Base-by-base conservation (phyloP, 2,797 vertebrate genomes). In the Helostoma temminkii region DNA sequence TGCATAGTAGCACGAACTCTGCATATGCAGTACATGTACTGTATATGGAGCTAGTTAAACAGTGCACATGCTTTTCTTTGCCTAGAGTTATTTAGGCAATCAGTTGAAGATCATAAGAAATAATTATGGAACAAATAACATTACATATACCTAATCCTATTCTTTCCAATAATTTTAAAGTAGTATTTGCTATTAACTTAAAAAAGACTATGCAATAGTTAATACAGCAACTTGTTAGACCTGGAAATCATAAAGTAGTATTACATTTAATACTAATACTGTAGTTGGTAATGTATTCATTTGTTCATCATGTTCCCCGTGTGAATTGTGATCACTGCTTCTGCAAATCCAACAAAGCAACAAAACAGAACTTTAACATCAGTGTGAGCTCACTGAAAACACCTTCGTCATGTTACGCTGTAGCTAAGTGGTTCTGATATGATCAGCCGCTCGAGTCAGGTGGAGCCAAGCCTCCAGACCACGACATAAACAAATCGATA, bases 341-440 rank as follows among this genome's bases (percentile, higher is more conserved):
- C 59, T 87, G 83, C 85, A 87, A 88, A 87, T 88, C 82, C 85
- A 84, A 85, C 80, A 81, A 78, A 82, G 63, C 68, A 66, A 73
- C 78, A 34, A 81, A 83, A 68, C 63, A 65, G 88, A 90, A 91
- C 88, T 90, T 91, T 88, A 89, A 80, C 71, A 52, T 79, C 86
- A 55, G 75, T 24, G 42, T 65, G 66, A 66, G 64, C 57, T 72
- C 68, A 53, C 50, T 65, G 54, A 64, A 37, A 73, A 64, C 66
- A 28, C 54, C 58, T 56, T 67, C 36, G 50, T 48, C 16, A 16
- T 28, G 2, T 5, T 37, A 21, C 50, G 55, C 42, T 52, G 74
- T 65, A 56, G 57, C 24, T 22, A 16, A 34, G 34, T 48, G 62
- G 28, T 64, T 78, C 54, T 49, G 18, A 66, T 22, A 46, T 14